Evolutionary conservation across 2,113 vertebrate genomes (phyloP).

Genomic region (Mohoua ochrocephala): DNA sequence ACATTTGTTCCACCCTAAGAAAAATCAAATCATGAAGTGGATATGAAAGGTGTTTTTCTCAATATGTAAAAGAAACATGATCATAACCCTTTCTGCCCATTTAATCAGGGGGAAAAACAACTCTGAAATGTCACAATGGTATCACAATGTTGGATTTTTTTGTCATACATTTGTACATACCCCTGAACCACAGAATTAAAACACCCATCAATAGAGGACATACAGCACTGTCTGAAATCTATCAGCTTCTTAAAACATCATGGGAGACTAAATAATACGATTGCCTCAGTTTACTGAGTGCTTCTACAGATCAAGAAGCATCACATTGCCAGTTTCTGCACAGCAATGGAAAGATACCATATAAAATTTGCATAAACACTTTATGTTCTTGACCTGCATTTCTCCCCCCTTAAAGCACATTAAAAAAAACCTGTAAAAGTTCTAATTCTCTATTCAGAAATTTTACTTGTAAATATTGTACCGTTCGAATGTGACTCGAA

Average conservation of each 20-base stretch:
- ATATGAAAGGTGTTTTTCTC: not conserved
- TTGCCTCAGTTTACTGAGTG: not conserved
- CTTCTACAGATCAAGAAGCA: not conserved
- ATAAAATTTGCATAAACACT: not conserved
- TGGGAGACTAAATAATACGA: not conserved
- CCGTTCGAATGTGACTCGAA: constrained; percentile 96
- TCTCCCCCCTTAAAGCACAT: not conserved
- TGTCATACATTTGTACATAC: not conserved
- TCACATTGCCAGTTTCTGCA: not conserved
- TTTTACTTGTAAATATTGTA: constrained; percentile 43
- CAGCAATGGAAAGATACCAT: not conserved
- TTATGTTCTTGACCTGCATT: not conserved
- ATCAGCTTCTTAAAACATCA: not conserved
- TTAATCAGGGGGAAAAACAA: not conserved
- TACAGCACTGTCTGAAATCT: not conserved
- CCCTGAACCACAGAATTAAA: not conserved
- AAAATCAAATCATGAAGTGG: constrained; percentile 21
- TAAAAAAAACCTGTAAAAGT: not conserved
- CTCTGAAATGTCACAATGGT: not conserved
- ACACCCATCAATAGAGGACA: not conserved
- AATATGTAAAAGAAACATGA: not conserved
- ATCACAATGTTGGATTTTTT: not conserved
- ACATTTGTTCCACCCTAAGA: constrained; percentile 93
- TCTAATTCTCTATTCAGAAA: not conserved
- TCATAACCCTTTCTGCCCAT: not conserved